phyloP scores from a whole-genome alignment of 2,888 invertebrate species.

The Caenorhabditis sp. region DNA sequence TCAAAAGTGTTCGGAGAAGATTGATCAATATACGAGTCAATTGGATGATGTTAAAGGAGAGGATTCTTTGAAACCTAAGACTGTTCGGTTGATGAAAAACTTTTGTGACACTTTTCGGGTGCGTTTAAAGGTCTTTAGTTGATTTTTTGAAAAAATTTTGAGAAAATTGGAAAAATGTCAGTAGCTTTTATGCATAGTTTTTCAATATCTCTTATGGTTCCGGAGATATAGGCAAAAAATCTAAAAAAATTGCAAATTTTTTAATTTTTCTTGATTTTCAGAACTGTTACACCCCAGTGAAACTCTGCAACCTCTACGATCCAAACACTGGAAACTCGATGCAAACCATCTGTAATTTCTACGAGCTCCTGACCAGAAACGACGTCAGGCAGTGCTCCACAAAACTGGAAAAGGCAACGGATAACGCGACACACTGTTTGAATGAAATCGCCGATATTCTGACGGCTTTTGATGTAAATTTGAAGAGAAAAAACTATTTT shows the following conservation, averaged over 20 bases:
- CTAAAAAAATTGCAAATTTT: too few relatives aligned
- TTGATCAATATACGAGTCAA: neutral
- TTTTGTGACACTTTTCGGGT: neutral
- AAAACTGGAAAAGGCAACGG: neutral
- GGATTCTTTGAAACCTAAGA: neutral
- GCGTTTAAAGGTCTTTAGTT: too few relatives aligned
- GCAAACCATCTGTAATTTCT: neutral
- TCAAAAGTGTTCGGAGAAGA: neutral
- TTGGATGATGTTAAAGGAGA: neutral
- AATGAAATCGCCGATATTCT: neutral
- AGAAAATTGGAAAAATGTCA: too few relatives aligned
- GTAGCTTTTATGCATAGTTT: too few relatives aligned
- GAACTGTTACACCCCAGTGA: neutral
- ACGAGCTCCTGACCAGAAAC: neutral
- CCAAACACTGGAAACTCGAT: neutral
- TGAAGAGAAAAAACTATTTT: too few relatives aligned
- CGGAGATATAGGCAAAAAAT: too few relatives aligned
- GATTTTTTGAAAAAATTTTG: too few relatives aligned
- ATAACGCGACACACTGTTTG: neutral
- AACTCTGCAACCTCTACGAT: neutral
- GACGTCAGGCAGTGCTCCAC: neutral
- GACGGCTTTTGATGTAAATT: neutral
- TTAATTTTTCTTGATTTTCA: neutral
- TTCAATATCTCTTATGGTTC: too few relatives aligned
- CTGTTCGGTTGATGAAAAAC: neutral